A percentile compares a stretch with the other conserved stretches of the same genome.
Conservation (phyloP, 2,113 vertebrate species). For the Trematomus loennbergii region DNA sequence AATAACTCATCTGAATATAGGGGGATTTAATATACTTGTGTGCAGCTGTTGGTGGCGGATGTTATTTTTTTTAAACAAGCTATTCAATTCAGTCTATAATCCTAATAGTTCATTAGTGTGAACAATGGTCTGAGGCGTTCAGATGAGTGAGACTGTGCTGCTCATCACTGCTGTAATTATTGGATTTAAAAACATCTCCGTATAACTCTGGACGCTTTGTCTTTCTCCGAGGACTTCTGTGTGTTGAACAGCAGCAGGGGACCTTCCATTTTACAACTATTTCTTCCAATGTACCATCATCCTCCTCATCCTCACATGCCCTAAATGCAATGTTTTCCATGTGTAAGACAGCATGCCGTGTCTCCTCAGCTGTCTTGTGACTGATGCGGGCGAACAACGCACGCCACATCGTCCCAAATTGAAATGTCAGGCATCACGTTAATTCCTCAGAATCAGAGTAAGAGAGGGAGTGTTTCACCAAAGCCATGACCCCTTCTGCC, state of each 20-base stretch:
- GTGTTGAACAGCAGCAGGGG: not conserved
- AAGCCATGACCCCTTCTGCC: conserved; percentile 40
- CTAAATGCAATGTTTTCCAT: not conserved
- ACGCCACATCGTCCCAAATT: conserved; percentile 61
- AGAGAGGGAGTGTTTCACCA: conserved; percentile 26
- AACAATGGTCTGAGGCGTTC: conserved; percentile 35
- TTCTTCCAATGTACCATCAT: conserved; percentile 21
- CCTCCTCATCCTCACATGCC: conserved; percentile 11
- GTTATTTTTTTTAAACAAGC: conserved; percentile 25
- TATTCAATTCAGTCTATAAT: conserved; percentile 33
- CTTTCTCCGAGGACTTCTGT: conserved; percentile 2
- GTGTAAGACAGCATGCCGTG: not conserved
- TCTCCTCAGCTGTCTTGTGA: conserved; percentile 41
- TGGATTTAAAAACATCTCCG: conserved; percentile 32
- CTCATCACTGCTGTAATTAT: conserved; percentile 9
- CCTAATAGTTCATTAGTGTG: conserved; percentile 34
- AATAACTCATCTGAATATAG: not conserved
- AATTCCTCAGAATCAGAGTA: conserved; percentile 58
- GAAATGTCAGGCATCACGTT: conserved; percentile 74
- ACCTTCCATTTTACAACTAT: conserved; percentile 23
- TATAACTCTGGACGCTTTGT: not conserved
- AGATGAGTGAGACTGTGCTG: not conserved
- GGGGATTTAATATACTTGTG: not conserved
- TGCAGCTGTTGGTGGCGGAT: conserved; percentile 1
- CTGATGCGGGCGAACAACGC: conserved; percentile 50